These are phyloP conservation scores for Cosmopolites sordidus DNA, from an alignment of 2,888 invertebrate genomes.

Conservation along the genomic window DNA sequence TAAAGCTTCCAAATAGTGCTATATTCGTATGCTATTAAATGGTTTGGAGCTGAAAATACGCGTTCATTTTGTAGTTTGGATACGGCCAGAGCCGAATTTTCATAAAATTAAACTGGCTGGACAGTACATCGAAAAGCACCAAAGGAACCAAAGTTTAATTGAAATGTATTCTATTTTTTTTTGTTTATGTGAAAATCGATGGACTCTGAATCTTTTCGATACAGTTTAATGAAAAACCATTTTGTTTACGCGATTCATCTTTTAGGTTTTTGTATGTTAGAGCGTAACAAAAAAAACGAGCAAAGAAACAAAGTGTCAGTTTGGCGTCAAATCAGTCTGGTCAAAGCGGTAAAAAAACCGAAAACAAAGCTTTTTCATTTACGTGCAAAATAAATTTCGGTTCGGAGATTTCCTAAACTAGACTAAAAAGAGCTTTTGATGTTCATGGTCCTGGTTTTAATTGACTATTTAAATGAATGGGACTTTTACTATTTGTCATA, in stretches of 20 bases:
- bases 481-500: constrained; percentile 18
- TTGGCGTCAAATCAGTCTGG: constrained; percentile 11
- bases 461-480: constrained; percentile 24
- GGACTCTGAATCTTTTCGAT: neutral
- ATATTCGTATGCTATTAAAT: constrained; percentile 12
- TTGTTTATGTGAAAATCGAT: neutral
- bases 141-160: constrained; percentile 8
- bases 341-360: constrained; percentile 8
- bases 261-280: constrained; percentile 1
- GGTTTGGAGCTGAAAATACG: constrained; percentile 14
- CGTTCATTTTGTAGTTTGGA: constrained; percentile 16
- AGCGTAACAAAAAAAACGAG: neutral
- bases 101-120: constrained; percentile 18
- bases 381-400: constrained; percentile 18
- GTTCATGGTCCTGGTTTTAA: constrained; percentile 18
- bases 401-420: constrained; percentile 16
- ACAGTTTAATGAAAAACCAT: neutral
- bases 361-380: constrained; percentile 17
- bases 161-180: constrained; percentile 3
- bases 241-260: constrained; percentile 1
- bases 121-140: constrained; percentile 8
- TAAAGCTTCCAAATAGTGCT: constrained; percentile 13
- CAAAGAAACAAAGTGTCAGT: constrained; percentile 12
- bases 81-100: constrained; percentile 8
- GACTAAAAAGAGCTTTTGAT: constrained; percentile 18